A percentile compares a stretch with the other conserved stretches of the same genome.
Evolutionary conservation across 2,797 vertebrate genomes (phyloP).

Genomic region (Phrynocephalus guinanensis): DNA sequence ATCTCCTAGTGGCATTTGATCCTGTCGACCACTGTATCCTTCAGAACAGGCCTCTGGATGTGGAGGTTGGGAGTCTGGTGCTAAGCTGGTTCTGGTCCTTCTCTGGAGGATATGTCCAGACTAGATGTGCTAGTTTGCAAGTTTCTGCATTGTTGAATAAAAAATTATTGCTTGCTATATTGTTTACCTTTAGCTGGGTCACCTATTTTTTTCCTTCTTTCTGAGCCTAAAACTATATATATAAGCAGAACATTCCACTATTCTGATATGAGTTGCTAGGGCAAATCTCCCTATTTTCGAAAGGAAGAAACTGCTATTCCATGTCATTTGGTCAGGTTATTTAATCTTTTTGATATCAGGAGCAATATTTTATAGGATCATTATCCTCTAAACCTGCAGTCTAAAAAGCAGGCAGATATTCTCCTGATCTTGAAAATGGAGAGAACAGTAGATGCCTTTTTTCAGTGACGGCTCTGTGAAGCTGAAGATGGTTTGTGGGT

Average conservation of each 20-base stretch:
- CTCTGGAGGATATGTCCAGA: too few species aligned
- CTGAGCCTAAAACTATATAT: neutral
- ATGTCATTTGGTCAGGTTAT: neutral
- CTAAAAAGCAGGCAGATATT: slow-evolving; percentile 47
- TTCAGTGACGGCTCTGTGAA: slow-evolving; percentile 30
- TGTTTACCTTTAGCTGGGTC: neutral
- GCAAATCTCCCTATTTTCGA: slow-evolving; percentile 38
- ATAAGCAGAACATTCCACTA: neutral
- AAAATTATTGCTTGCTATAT: neutral
- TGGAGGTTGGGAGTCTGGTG: too few species aligned
- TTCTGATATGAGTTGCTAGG: neutral
- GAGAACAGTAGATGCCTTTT: neutral
- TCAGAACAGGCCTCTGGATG: too few species aligned
- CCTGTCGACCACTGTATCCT: too few species aligned
- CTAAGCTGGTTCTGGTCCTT: too few species aligned
- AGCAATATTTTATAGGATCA: slow-evolving; percentile 3
- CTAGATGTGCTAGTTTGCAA: too few species aligned
- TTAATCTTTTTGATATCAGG: slow-evolving; percentile 38
- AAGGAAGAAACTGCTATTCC: neutral
- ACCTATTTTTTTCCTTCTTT: slow-evolving; percentile 6
- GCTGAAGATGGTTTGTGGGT: slow-evolving; percentile 47
- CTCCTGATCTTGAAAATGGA: slow-evolving; percentile 18
- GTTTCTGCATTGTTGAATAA: neutral
- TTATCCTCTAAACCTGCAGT: neutral
- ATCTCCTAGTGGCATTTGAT: too few species aligned